Percentiles rank a stretch among this genome's conserved stretches.
These are phyloP conservation scores for Pachycephala philippinensis DNA, from an alignment of 2,113 vertebrate species.

Conservation along the genomic window DNA sequence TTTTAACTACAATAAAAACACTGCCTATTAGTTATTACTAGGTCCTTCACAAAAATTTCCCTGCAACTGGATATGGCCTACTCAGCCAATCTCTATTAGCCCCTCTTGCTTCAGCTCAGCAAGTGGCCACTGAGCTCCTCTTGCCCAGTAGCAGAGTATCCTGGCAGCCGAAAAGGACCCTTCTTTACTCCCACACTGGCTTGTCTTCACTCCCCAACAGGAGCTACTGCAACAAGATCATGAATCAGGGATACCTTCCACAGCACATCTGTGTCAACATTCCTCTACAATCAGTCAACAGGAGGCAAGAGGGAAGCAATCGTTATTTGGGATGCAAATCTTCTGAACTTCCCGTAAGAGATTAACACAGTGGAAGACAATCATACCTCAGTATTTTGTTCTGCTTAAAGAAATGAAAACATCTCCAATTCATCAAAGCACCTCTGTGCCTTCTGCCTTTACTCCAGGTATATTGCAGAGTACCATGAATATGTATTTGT, in stretches of 20 bases:
- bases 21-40: neutral
- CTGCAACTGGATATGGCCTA: neutral
- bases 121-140: neutral
- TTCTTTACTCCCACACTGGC: neutral
- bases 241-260: neutral
- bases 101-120: neutral
- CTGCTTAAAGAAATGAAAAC: neutral
- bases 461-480: neutral
- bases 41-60: neutral
- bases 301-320: neutral
- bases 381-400: neutral
- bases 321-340: neutral
- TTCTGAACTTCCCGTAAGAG: neutral
- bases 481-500: fast-evolving
- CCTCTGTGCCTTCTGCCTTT: neutral
- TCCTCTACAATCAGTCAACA: neutral
- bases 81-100: neutral
- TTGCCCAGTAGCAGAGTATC: neutral
- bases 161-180: fast-evolving
- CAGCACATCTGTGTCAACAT: neutral
- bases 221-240: neutral
- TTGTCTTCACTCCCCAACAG: neutral
- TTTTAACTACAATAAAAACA: neutral
- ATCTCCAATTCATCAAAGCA: neutral
- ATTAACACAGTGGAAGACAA: neutral